Conservation (phyloP, 2,888 invertebrate genomes). For the Aphodius granarius region DNA sequence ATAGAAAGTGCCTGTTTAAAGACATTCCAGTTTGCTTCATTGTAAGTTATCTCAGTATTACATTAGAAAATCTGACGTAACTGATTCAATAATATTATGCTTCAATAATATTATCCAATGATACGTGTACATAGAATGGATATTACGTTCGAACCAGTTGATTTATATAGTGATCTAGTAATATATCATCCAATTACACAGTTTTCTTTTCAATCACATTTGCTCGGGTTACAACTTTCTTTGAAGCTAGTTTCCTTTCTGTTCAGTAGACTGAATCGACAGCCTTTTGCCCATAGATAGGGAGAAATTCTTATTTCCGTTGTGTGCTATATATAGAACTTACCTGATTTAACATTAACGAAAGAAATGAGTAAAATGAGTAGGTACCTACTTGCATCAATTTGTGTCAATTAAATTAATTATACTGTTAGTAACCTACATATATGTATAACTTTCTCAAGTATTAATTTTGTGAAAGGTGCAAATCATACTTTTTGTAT, state of each 20-base stretch:
- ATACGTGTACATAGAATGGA: not conserved
- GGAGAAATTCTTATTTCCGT: not conserved
- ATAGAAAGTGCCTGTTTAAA: not conserved
- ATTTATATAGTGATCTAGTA: not conserved
- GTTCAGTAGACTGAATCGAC: not conserved
- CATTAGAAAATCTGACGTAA: not conserved
- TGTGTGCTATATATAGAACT: not conserved
- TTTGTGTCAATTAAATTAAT: not conserved
- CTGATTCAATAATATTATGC: not conserved
- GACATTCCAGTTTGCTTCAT: not conserved
- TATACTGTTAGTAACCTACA: not conserved
- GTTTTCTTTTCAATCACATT: not conserved
- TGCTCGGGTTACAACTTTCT: not conserved
- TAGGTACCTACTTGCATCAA: too few species aligned
- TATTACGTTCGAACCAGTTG: not conserved
- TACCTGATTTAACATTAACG: not conserved
- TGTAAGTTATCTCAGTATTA: not conserved
- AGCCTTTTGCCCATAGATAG: not conserved
- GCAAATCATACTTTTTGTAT: too few species aligned
- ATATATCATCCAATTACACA: not conserved
- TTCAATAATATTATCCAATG: not conserved
- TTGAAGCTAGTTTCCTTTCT: not conserved
- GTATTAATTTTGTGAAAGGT: not conserved
- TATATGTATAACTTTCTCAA: not conserved
- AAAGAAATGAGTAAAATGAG: not conserved